Conservation (phyloP, 2,797 vertebrate species). For the Anableps anableps region DNA sequence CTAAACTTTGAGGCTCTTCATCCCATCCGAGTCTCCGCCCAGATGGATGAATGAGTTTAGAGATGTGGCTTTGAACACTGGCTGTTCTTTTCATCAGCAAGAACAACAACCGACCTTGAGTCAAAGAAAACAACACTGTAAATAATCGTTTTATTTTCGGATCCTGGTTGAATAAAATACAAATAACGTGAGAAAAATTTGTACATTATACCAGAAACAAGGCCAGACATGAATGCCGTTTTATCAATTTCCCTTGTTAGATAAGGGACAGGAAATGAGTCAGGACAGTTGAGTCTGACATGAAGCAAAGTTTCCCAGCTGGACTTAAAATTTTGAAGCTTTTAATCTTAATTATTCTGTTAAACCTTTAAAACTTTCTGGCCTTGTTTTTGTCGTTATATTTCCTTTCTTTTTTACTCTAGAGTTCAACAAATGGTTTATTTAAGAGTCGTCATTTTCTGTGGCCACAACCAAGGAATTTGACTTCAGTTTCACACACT, state of each 20-base stretch:
- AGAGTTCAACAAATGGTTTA: not conserved
- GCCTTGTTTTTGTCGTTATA: not conserved
- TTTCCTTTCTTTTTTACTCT: not conserved
- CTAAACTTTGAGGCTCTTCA: slow-evolving; percentile 10
- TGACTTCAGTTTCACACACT: not conserved
- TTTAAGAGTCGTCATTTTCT: not conserved
- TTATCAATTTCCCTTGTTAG: not conserved
- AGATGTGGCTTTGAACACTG: slow-evolving; percentile 8
- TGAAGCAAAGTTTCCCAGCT: not conserved
- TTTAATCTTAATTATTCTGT: not conserved
- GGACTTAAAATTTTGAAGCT: not conserved
- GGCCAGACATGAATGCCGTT: not conserved
- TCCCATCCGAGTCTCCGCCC: slow-evolving; percentile 1
- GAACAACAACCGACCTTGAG: not conserved
- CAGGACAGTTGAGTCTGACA: not conserved
- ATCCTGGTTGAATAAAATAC: not conserved
- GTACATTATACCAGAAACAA: not conserved
- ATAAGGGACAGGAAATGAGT: slow-evolving; percentile 26
- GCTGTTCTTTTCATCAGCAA: slow-evolving; percentile 3
- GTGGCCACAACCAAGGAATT: not conserved
- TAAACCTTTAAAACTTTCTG: not conserved
- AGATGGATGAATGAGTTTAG: slow-evolving; percentile 11
- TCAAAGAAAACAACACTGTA: not conserved
- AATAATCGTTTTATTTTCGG: not conserved
- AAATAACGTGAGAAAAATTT: not conserved